phyloP scores from a whole-genome alignment of 2,888 invertebrate species.

The Dromius quadrimaculatus region DNA sequence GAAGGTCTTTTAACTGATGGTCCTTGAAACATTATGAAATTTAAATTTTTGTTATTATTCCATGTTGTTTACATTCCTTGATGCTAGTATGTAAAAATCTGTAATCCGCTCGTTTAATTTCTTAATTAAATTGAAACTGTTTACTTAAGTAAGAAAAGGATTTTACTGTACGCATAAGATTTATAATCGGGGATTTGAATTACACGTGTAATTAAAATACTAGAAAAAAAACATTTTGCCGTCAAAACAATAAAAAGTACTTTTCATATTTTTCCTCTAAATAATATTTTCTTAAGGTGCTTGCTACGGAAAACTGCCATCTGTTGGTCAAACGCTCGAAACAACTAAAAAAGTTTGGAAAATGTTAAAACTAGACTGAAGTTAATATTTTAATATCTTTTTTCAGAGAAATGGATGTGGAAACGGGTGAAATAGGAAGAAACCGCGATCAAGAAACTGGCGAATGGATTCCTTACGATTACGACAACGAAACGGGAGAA shows the following conservation, averaged over 20 bases:
- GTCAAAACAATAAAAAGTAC: too few relatives aligned
- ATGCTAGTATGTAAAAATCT: constrained; percentile 20
- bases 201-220: not conserved
- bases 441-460: constrained; percentile 71
- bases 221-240: too few relatives aligned
- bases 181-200: not conserved
- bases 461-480: constrained; percentile 64
- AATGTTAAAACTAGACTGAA: too few relatives aligned
- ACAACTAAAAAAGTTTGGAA: too few relatives aligned
- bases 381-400: not conserved
- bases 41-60: constrained; percentile 22
- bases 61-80: constrained; percentile 13
- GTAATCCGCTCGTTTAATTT: constrained; percentile 10
- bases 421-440: constrained; percentile 60
- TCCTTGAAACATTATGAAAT: constrained; percentile 30
- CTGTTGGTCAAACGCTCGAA: too few relatives aligned
- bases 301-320: too few relatives aligned
- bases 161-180: not conserved
- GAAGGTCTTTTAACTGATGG: constrained; percentile 16
- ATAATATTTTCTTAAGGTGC: too few relatives aligned
- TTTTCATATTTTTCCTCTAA: too few relatives aligned
- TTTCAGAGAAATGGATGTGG: constrained; percentile 53
- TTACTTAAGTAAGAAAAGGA: not conserved
- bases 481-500: constrained; percentile 71
- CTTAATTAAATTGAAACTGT: constrained; percentile 24